A percentile compares a stretch with the other conserved stretches of the same genome.
phyloP scores from a whole-genome alignment of 2,888 invertebrate genomes.

The Stenchaetothrips biformis region DNA sequence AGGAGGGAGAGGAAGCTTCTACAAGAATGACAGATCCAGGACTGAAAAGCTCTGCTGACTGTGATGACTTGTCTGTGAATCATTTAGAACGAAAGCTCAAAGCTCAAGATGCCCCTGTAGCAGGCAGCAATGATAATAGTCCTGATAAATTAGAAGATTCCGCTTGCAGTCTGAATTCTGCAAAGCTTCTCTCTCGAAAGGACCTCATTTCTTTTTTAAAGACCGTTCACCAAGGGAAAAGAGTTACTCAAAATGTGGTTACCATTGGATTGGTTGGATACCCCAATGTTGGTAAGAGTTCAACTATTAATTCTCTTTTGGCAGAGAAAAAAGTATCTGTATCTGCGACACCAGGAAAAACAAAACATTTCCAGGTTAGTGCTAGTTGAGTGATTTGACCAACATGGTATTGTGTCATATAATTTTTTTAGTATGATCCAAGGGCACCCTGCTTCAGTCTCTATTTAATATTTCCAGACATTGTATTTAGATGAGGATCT shows the following conservation, averaged over 20 bases:
- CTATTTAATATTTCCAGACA: constrained; percentile 57
- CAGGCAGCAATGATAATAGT: too few relatives aligned
- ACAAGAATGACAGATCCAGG: constrained; percentile 43
- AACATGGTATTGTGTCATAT: not conserved
- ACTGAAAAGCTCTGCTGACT: not conserved
- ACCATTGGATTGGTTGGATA: constrained; percentile 96
- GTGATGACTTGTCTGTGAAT: not conserved
- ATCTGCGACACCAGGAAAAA: constrained; percentile 97
- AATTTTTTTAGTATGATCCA: not conserved
- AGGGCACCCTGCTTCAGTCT: too few relatives aligned
- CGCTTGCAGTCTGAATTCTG: constrained; percentile 48
- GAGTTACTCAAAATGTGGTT: constrained; percentile 53
- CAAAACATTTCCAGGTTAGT: constrained; percentile 79
- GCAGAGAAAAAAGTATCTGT: constrained; percentile 69
- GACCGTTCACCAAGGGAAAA: constrained; percentile 51
- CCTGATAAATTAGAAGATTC: too few relatives aligned
- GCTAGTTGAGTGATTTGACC: not conserved
- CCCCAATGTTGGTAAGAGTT: constrained; percentile 99
- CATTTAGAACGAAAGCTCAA: not conserved
- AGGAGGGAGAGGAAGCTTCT: constrained; percentile 53
- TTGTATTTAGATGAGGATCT: constrained; percentile 71
- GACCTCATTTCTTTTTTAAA: constrained; percentile 69
- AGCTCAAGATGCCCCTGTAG: not conserved
- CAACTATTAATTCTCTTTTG: constrained; percentile 92
- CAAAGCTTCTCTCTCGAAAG: constrained; percentile 59